Percentiles rank a stretch among this genome's conserved stretches.
Evolutionary conservation across 2,888 invertebrate species (phyloP).

Genomic region (Troilus luridus): DNA sequence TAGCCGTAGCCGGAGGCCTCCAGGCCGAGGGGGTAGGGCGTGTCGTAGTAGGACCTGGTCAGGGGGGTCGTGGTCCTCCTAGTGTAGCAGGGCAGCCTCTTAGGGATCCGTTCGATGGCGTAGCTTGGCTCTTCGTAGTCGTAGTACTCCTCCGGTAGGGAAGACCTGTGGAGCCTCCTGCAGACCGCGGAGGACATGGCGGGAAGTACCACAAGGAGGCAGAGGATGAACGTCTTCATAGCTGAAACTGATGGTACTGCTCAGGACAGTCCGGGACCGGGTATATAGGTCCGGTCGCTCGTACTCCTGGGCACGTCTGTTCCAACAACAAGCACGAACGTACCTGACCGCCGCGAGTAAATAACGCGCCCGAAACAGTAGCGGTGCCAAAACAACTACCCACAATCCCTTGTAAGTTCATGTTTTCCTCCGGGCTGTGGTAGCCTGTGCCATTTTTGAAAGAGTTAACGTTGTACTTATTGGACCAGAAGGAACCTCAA

Average conservation of each 20-base stretch:
- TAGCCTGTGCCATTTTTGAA: neutral
- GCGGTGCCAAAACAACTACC: neutral
- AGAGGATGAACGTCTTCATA: neutral
- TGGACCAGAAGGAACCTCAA: no score
- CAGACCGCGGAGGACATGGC: neutral
- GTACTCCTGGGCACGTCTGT: neutral
- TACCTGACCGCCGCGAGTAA: conserved; percentile 23
- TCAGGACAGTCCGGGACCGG: neutral
- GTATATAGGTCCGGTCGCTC: neutral
- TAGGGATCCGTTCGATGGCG: neutral
- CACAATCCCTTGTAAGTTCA: neutral
- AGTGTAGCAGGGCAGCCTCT: neutral
- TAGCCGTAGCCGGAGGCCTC: neutral
- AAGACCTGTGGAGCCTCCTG: neutral
- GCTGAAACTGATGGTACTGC: neutral
- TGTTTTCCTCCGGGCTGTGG: neutral
- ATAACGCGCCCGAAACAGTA: neutral
- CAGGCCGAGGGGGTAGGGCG: neutral
- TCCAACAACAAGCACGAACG: neutral
- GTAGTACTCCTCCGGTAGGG: conserved; percentile 5
- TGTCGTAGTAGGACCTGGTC: neutral
- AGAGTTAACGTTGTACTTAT: no score
- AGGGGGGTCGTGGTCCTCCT: neutral
- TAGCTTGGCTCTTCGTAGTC: neutral
- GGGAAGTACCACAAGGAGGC: neutral